A percentile compares a stretch with the other conserved stretches of the same genome.
Evolutionary conservation across 2,797 vertebrate genomes (phyloP).

Genomic region (Alcedo atthis): DNA sequence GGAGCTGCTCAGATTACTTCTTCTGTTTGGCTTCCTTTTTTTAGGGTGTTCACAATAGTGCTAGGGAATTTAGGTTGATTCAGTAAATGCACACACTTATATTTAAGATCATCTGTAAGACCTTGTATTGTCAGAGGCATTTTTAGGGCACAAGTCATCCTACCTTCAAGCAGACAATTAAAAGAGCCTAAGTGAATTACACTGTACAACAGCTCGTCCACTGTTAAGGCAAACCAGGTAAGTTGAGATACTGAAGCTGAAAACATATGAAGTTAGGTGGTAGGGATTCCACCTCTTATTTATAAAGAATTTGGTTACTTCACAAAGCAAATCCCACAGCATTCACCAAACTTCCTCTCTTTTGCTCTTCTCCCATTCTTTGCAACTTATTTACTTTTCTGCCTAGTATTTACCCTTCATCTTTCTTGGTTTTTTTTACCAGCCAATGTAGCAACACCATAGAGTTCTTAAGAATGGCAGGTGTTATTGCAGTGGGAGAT

Average conservation of each 20-base stretch:
- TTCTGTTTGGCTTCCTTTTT: neutral
- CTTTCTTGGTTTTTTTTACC: neutral
- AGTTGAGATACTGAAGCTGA: neutral
- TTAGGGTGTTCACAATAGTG: neutral
- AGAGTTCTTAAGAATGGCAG: neutral
- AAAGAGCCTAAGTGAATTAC: neutral
- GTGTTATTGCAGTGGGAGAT: neutral
- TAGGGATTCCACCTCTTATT: neutral
- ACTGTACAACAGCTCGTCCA: neutral
- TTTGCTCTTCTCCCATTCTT: neutral
- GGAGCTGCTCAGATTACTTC: neutral
- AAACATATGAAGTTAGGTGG: neutral
- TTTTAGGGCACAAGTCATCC: neutral
- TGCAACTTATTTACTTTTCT: constrained; percentile 4
- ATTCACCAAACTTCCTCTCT: neutral
- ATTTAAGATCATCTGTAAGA: neutral
- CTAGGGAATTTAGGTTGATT: neutral
- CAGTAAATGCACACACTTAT: neutral
- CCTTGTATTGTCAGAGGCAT: neutral
- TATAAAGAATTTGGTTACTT: neutral
- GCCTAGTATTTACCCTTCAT: neutral
- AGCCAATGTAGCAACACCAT: neutral
- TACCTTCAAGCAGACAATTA: neutral
- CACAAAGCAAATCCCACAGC: neutral
- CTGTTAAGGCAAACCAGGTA: neutral